Conservation (phyloP, 92 coral and sea anemone species). For the Paramuricea clavata region DNA sequence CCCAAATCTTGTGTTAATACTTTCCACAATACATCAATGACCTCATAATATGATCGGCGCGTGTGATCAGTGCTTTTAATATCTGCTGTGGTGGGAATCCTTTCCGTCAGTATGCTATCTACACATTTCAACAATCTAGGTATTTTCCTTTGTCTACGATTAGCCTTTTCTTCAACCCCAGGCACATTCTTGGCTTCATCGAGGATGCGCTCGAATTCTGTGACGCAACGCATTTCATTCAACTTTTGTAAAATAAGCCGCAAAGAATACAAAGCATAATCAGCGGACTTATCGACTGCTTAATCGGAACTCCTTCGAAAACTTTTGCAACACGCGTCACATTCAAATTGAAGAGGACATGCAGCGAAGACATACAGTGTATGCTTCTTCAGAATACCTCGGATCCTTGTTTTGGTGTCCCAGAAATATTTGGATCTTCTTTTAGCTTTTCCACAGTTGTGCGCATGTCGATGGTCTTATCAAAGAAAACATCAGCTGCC, state of each 20-base stretch:
- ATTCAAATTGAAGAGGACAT: too few relatives aligned
- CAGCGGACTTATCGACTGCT: too few relatives aligned
- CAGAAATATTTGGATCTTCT: too few relatives aligned
- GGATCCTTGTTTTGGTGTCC: too few relatives aligned
- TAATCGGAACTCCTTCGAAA: too few relatives aligned
- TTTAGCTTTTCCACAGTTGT: too few relatives aligned
- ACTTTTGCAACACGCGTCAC: too few relatives aligned
- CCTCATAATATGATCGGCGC: constrained; percentile 32
- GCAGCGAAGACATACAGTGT: too few relatives aligned
- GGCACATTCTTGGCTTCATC: neutral
- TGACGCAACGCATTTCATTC: neutral
- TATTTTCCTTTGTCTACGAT: neutral
- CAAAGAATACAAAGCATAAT: constrained; percentile 9
- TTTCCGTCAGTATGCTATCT: neutral
- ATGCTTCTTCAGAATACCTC: too few relatives aligned
- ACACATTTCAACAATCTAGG: neutral
- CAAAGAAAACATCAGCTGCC: too few relatives aligned
- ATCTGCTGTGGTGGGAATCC: neutral
- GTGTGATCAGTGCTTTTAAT: neutral
- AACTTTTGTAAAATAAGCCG: neutral
- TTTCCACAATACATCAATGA: constrained; percentile 2
- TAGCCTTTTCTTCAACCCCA: neutral
- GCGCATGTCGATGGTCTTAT: too few relatives aligned
- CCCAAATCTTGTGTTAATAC: neutral
- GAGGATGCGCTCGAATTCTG: constrained; percentile 4